Base-by-base conservation (phyloP, 2,113 vertebrate species). In the Pleuronectes platessa region DNA sequence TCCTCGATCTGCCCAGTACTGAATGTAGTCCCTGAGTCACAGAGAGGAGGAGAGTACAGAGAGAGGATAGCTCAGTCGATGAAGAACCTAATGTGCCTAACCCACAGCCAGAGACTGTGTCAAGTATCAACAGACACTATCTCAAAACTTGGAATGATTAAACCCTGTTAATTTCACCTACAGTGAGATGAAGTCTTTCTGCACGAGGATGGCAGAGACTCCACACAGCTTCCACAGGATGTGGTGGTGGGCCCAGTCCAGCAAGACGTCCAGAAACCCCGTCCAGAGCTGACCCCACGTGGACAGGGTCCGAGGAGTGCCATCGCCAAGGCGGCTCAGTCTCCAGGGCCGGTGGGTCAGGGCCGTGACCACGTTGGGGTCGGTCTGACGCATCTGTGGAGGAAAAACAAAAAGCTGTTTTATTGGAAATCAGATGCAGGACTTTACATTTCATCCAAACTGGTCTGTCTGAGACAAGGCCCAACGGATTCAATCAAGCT, bases 191-290 rank as follows among this genome's bases (percentile, higher is more conserved):
- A 92, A 96, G 78, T 96, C 94, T 67, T 98, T 98, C 78, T 99
- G 97, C 72, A 97, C 88, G 15, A 99, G 92, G 92, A 98, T 95
- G 69, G 95, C 97, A 14, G 97, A 99, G 66, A 96, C 76, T 0
- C 97, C 97, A 67, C 97, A 98, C 14, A 98, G 70, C 54, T 94
- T 91, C 97, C 97, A 99, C 82, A 98, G 76, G 76, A 98, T 89
- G 14, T 95, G 95, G 78, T 99, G 96, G 5, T 97, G 91, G 63
- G 95, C 96, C 97, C 97, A 99, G 53, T 98, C 97, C 40, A 97
- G 78, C 56, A 97, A 14, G 17, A 98, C 80, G 3, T 98, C 97
- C 92, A 98, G 15, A 17, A 86, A 13, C 82, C 94, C 72, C 0
- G 89, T 93, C 62, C 93, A 64, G 53, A 94, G 89, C 4, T 96